Conservation (phyloP, 2,113 vertebrate species). For the Pholis gunnellus region DNA sequence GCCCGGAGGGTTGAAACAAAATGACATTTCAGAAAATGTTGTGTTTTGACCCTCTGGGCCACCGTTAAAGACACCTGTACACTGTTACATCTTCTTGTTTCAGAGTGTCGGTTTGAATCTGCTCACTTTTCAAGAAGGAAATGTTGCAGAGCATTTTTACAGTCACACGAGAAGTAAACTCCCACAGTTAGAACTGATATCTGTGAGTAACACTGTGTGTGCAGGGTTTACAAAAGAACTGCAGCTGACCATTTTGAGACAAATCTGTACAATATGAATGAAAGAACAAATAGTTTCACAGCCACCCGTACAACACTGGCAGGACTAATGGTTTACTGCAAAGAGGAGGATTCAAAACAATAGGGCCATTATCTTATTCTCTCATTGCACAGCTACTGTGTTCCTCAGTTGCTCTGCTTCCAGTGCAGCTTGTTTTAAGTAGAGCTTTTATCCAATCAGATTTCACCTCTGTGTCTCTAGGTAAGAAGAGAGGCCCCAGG, state of each 20-base stretch:
- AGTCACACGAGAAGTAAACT: neutral
- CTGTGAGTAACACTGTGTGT: neutral
- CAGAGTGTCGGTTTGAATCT: neutral
- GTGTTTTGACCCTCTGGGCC: too few relatives aligned
- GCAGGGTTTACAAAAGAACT: neutral
- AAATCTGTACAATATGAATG: neutral
- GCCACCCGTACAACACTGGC: neutral
- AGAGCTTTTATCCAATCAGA: too few relatives aligned
- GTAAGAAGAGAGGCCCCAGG: too few relatives aligned
- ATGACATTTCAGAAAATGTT: too few relatives aligned
- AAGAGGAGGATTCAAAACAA: neutral
- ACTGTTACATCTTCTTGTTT: neutral
- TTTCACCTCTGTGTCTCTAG: too few relatives aligned
- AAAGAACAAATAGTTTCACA: slow-evolving; percentile 1
- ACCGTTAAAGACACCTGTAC: neutral
- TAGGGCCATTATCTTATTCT: too few relatives aligned
- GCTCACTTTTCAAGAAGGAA: neutral
- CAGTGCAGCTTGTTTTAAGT: too few relatives aligned
- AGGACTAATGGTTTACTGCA: slow-evolving; percentile 25
- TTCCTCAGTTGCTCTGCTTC: too few relatives aligned
- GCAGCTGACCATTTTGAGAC: neutral
- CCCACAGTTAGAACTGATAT: neutral
- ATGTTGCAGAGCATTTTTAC: neutral
- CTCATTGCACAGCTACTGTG: too few relatives aligned
- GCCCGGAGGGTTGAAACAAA: too few relatives aligned